Conservation (phyloP, 2,888 invertebrate genomes). For the Lasioglossum morio region DNA sequence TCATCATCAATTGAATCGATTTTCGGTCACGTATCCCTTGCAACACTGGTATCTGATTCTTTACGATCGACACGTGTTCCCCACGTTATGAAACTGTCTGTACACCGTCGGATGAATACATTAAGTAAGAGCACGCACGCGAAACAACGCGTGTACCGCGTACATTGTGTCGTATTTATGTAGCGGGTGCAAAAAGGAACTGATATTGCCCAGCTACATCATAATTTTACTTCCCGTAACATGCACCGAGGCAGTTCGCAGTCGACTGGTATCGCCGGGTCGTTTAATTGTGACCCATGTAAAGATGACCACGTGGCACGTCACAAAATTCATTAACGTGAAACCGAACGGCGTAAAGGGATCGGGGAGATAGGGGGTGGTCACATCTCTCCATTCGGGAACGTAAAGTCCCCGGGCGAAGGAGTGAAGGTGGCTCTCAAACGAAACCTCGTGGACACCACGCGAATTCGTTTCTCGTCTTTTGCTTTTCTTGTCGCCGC, state of each 20-base stretch:
- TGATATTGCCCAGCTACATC: slow-evolving; percentile 5
- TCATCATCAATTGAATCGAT: background rate
- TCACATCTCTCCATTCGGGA: slow-evolving; percentile 40
- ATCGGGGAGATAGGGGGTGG: background rate
- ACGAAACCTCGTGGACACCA: slow-evolving; percentile 54
- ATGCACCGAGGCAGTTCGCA: background rate
- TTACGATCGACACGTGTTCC: slow-evolving; percentile 4
- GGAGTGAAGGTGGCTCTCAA: slow-evolving; percentile 57
- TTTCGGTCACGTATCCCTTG: background rate
- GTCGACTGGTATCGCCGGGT: slow-evolving; percentile 1
- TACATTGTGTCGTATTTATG: background rate
- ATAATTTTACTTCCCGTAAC: slow-evolving; percentile 12
- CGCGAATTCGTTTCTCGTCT: slow-evolving; percentile 36
- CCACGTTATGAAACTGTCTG: background rate
- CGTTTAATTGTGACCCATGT: slow-evolving; percentile 13
- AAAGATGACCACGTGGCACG: slow-evolving; percentile 30
- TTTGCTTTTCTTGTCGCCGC: slow-evolving; percentile 1
- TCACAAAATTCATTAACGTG: slow-evolving; percentile 49
- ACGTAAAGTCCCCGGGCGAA: slow-evolving; percentile 48
- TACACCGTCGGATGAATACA: slow-evolving; percentile 2
- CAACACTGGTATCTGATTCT: background rate
- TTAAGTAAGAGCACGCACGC: background rate
- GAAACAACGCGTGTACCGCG: background rate
- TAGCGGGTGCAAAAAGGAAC: background rate
- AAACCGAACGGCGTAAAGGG: slow-evolving; percentile 10